Evolutionary conservation across 1,140 invertebrate genomes (phyloP).

Genomic region (Oryctes rhinoceros): DNA sequence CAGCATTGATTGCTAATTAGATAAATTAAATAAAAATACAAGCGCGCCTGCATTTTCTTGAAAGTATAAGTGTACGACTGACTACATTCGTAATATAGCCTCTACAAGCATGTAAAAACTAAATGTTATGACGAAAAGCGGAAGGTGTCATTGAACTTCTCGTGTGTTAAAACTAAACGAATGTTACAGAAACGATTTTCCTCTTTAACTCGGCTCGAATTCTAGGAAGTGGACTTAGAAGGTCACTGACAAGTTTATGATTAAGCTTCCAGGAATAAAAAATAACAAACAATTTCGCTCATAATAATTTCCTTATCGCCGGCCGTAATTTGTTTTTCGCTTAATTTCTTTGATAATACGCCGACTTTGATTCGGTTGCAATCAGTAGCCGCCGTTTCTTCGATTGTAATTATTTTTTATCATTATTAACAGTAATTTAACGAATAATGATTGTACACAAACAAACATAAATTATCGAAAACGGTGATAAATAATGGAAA

Average conservation of each 20-base stretch:
- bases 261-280: slow-evolving; percentile 33
- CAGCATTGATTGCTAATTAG: too few relatives aligned
- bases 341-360: slow-evolving; percentile 21
- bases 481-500: background rate
- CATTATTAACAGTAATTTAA: slow-evolving; percentile 11
- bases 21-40: too few relatives aligned
- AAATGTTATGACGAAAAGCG: background rate
- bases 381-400: slow-evolving; percentile 17
- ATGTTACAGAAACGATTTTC: slow-evolving; percentile 23
- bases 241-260: slow-evolving; percentile 34
- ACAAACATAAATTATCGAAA: background rate
- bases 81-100: background rate
- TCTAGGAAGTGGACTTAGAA: slow-evolving; percentile 29
- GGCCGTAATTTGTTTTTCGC: slow-evolving; percentile 29
- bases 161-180: background rate
- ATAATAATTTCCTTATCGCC: slow-evolving; percentile 30
- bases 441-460: background rate
- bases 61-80: background rate
- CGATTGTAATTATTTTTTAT: slow-evolving; percentile 34
- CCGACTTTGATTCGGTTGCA: slow-evolving; percentile 14
- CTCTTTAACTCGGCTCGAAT: slow-evolving; percentile 27
- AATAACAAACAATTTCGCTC: slow-evolving; percentile 29
- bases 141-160: slow-evolving; percentile 9
- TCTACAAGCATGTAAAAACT: background rate
- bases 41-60: too few relatives aligned